A percentile compares a stretch with the other conserved stretches of the same genome.
Conservation (phyloP, 2,797 vertebrate species). For the Sternarchorhynchus goeldii region DNA sequence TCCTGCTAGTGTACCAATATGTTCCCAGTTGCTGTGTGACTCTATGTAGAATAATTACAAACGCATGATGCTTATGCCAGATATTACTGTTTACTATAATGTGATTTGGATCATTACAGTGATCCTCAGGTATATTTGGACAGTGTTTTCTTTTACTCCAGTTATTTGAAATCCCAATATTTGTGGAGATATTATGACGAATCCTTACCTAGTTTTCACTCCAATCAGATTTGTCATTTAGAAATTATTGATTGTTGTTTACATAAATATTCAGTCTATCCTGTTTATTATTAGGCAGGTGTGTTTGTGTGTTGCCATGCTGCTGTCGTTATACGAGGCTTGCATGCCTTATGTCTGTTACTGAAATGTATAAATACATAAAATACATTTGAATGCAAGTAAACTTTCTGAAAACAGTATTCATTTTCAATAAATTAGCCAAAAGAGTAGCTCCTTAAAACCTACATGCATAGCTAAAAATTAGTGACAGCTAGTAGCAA, state of each 20-base stretch:
- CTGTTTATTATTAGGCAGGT: background rate
- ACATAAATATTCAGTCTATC: background rate
- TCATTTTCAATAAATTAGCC: background rate
- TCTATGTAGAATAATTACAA: constrained; percentile 15
- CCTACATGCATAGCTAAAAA: background rate
- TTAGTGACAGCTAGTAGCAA: background rate
- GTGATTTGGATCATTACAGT: constrained; percentile 17
- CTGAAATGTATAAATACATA: constrained; percentile 11
- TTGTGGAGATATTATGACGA: too few relatives aligned
- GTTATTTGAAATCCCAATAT: too few relatives aligned
- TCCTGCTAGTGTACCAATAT: constrained; percentile 37
- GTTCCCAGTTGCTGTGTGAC: constrained; percentile 16
- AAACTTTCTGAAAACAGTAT: background rate
- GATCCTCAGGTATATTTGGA: constrained; percentile 19
- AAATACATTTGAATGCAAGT: constrained; percentile 12
- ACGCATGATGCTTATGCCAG: constrained; percentile 6
- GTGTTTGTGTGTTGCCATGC: constrained; percentile 3
- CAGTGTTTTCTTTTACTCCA: too few relatives aligned
- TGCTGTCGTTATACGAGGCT: constrained; percentile 26
- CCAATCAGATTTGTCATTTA: constrained; percentile 3
- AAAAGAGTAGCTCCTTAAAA: background rate
- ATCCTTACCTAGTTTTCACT: background rate
- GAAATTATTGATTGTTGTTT: background rate
- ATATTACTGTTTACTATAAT: constrained; percentile 17
- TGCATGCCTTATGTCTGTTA: constrained; percentile 26